Evolutionary conservation across 2,888 invertebrate species (phyloP).

Genomic region (Quadriops clusia): DNA sequence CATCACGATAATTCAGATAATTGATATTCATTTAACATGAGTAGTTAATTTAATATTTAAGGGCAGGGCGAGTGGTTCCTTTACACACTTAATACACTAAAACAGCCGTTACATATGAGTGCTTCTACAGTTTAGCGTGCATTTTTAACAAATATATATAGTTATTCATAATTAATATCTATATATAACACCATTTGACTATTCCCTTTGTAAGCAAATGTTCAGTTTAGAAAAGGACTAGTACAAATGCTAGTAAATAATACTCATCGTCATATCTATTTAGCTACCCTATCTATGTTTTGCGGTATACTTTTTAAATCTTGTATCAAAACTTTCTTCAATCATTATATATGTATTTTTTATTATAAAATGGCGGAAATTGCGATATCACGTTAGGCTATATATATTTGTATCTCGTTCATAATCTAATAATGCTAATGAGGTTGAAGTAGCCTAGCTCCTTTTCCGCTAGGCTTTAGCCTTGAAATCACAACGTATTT

Average conservation of each 20-base stretch:
- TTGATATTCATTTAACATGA: no score
- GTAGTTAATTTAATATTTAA: no score
- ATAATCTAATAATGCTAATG: constrained; percentile 18
- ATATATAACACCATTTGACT: constrained; percentile 28
- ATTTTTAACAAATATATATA: constrained; percentile 32
- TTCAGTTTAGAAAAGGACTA: no score
- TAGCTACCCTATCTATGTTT: constrained; percentile 21
- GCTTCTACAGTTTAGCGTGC: constrained; percentile 35
- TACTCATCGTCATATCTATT: constrained; percentile 27
- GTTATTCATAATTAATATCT: constrained; percentile 26
- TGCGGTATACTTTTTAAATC: constrained; percentile 35
- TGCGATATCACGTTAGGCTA: constrained; percentile 36
- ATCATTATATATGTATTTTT: constrained; percentile 29
- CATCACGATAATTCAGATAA: no score
- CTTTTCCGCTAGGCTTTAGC: no score
- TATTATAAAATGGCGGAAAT: constrained; percentile 34
- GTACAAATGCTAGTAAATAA: constrained; percentile 32
- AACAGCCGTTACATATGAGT: constrained; percentile 36
- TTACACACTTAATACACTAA: constrained; percentile 36
- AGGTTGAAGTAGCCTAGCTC: no score
- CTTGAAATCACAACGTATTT: no score
- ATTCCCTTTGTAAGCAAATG: constrained; percentile 15
- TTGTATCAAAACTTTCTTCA: constrained; percentile 38
- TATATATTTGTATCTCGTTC: constrained; percentile 22
- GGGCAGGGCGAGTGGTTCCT: constrained; percentile 31